phyloP scores from a whole-genome alignment of 2,113 vertebrate genomes.

The Notarius quadriscutis region DNA sequence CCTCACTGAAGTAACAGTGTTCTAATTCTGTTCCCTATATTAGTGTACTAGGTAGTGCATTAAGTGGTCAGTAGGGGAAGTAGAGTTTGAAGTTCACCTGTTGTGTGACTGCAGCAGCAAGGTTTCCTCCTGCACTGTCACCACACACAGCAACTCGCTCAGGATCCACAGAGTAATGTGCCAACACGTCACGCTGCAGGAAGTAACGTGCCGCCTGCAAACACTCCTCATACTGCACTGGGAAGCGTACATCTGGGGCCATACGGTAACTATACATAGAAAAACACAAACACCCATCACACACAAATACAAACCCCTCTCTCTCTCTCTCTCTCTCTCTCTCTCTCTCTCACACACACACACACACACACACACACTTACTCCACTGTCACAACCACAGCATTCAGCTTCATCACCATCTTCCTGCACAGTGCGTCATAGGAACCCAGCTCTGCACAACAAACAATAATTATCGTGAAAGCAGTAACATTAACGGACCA shows the following conservation, averaged over 20 bases:
- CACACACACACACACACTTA: slow-evolving; percentile 71
- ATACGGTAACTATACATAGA: slow-evolving; percentile 80
- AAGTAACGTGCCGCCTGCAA: slow-evolving; percentile 82
- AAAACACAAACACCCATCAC: background rate
- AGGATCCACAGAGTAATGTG: slow-evolving; percentile 84
- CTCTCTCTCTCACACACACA: background rate
- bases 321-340: background rate
- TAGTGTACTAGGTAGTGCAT: background rate
- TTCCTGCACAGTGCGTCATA: slow-evolving; percentile 77
- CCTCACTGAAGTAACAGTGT: background rate
- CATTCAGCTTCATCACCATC: slow-evolving; percentile 83
- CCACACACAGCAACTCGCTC: slow-evolving; percentile 84
- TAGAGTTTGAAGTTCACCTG: slow-evolving; percentile 73
- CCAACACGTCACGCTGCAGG: slow-evolving; percentile 78
- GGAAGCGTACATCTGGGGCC: slow-evolving; percentile 85
- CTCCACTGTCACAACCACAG: slow-evolving; percentile 90
- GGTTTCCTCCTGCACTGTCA: slow-evolving; percentile 93
- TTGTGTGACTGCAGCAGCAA: slow-evolving; percentile 88
- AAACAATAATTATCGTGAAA: background rate
- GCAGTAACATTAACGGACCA: background rate
- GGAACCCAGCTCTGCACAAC: slow-evolving; percentile 73
- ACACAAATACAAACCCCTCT: slow-evolving; percentile 10
- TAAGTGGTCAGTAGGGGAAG: background rate
- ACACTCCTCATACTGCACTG: slow-evolving; percentile 82
- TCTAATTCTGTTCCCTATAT: background rate